phyloP scores from a whole-genome alignment of 2,888 invertebrate species.

The Drosophila melanocephala region DNA sequence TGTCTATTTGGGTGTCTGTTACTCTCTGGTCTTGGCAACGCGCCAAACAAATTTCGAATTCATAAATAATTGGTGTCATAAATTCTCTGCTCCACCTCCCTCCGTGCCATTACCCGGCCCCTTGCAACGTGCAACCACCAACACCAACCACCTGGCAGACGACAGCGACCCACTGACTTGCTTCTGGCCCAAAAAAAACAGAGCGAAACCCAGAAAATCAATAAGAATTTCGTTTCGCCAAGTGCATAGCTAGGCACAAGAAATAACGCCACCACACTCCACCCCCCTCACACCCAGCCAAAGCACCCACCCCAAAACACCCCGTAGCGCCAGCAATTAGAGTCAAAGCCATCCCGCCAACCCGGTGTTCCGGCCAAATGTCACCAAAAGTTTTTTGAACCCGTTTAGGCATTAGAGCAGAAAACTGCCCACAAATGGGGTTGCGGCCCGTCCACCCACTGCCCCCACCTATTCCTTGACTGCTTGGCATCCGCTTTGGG shows the following conservation, averaged over 20 bases:
- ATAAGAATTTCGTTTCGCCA: conserved; percentile 63
- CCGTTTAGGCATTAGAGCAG: conserved; percentile 32
- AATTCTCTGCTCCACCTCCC: conserved; percentile 42
- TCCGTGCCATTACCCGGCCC: not conserved
- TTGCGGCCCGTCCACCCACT: conserved; percentile 2
- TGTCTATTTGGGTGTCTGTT: conserved; percentile 24
- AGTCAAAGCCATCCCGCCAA: conserved; percentile 37
- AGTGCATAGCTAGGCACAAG: conserved; percentile 56
- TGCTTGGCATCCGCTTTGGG: not conserved
- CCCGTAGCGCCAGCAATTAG: conserved; percentile 54
- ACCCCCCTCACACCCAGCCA: not conserved
- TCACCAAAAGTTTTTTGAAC: conserved; percentile 79
- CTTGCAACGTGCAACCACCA: conserved; percentile 16
- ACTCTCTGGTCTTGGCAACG: conserved; percentile 60
- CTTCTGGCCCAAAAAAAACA: conserved; percentile 41
- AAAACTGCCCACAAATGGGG: conserved; percentile 30
- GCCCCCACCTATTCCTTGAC: not conserved
- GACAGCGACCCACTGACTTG: conserved; percentile 71
- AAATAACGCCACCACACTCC: conserved; percentile 4
- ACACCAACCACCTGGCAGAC: not conserved
- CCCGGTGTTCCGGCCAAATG: conserved; percentile 68
- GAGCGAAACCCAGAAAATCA: conserved; percentile 56
- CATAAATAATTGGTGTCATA: conserved; percentile 81
- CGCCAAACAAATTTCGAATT: conserved; percentile 79
- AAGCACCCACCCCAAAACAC: conserved; percentile 16